Evolutionary conservation across 2,113 vertebrate species (phyloP), one percentile per base, ranked within the genome.

Genomic region (Loxodonta africana): DNA sequence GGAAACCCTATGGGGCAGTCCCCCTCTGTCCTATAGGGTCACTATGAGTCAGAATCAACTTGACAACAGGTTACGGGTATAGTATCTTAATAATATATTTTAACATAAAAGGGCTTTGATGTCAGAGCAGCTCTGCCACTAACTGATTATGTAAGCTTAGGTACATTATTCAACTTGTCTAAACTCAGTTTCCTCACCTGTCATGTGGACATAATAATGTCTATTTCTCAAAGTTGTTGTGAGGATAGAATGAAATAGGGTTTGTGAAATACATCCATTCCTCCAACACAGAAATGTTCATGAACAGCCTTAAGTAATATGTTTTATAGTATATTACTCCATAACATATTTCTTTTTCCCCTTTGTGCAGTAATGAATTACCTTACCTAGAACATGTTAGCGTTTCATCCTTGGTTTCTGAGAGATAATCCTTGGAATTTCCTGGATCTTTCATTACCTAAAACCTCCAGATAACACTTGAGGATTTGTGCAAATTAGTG

Each of bases 41-140:
- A 12, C 15, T 57, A 17, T 57, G 53, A 57, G 53, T 57, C 11
- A 12, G 15, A 57, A 12, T 57, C 12, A 12, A 57, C 15, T 57
- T 17, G 15, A 57, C 53, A 57, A 12, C 15, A 17, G 53, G 8
- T 57, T 57, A 57, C 15, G 53, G 53, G 53, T 57, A 57, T 17
- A 57, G 53, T 12, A 21, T 86, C 37, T 71, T 77, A 82, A 30
- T 82, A 21, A 83, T 86, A 60, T 21, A 37, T 8, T 28, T 41
- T 12, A 94, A 74, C 90, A 67, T 69, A 90, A 78, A 71, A 84
- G 37, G 25, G 76, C 37, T 96, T 80, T 62, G 26, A 11, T 76
- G 18, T 97, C 71, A 44, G n/a, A 86, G 8, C 4, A 74, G 8
- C 5, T 89, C 53, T 88, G 2, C 25, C 15, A 76, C 77, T 76